Evolutionary conservation across 2,888 invertebrate genomes (phyloP), one percentile per base, ranked within the genome.

Genomic region (Morpho helenor): DNA sequence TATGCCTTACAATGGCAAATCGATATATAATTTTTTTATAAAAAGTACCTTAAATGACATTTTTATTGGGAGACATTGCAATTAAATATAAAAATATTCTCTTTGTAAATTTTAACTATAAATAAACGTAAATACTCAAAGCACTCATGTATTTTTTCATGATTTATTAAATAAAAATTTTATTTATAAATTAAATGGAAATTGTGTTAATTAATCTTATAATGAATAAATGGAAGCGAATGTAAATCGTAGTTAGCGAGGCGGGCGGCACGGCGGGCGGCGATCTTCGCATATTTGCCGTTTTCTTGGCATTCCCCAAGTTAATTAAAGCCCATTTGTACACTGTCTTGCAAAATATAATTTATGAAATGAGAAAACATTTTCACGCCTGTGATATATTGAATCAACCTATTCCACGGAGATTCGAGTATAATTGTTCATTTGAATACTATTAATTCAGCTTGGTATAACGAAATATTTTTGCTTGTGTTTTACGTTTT

Each of bases 321-420:
- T 87, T 88, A 88, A 88, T 88, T 88, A 86, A 87, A 87, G 81
- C 79, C 84, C 84, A 86, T 86, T 87, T 87, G 83, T 86, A 85
- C 79, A 83, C 80, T 83, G 84, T 85, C 85, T 84, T 76, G 76
- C 73, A 75, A 81, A 82, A 82, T 84, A 85, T 83, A 81, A 87
- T 84, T 87, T 84, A 82, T 82, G 76, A 79, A 83, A 83, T 76
- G 75, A 77, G 78, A 77, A 80, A 81, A 74, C 74, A 74, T 79
- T 80, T 75, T 63, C 72, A 67, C 70, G 66, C 72, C 76, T 73
- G 68, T 66, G 66, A 76, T 80, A 79, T 80, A 77, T 79, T 72
- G 72, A 72, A 72, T 72, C 73, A 74, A 68, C 60, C 49, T 42
- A 45, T 44, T 46, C 60, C 64, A 63, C 41, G 54, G 55, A 60